Conservation (phyloP, 2,797 vertebrate genomes). For the Amniataba percoides region DNA sequence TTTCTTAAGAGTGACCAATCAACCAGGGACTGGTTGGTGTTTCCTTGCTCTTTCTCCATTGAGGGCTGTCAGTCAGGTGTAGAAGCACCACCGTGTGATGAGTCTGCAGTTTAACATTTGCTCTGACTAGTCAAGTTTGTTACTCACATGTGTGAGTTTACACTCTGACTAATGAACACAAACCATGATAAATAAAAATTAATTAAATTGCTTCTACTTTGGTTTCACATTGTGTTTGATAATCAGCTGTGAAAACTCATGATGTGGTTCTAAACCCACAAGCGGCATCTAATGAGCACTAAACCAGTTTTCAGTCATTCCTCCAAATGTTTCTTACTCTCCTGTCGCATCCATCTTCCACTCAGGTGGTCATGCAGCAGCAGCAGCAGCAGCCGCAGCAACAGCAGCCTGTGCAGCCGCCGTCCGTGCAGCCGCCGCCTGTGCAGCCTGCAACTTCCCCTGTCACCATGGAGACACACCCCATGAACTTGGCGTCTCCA, state of each 20-base stretch:
- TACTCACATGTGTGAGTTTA: neutral
- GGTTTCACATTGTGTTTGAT: neutral
- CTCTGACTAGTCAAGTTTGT: neutral
- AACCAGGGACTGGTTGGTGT: neutral
- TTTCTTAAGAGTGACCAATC: neutral
- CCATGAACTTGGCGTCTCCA: slow-evolving; percentile 86
- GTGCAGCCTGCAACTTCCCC: slow-evolving; percentile 82
- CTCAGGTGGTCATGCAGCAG: slow-evolving; percentile 88
- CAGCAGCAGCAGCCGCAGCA: slow-evolving; percentile 77
- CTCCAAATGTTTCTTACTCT: slow-evolving; percentile 1
- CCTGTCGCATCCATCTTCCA: slow-evolving; percentile 12
- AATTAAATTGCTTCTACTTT: no score
- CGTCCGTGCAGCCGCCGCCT: slow-evolving; percentile 75
- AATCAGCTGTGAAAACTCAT: neutral
- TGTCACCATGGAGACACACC: slow-evolving; percentile 87
- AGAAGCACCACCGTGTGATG: neutral
- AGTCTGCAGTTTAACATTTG: neutral
- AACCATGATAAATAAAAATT: neutral
- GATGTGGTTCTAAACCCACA: slow-evolving; percentile 1
- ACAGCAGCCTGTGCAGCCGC: no score
- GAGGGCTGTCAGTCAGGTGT: neutral
- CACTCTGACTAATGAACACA: neutral
- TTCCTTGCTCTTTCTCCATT: neutral
- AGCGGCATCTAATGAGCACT: neutral
- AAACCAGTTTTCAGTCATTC: neutral